Base-by-base conservation (phyloP, 1,140 invertebrate species). In the Phenacoccus solenopsis region DNA sequence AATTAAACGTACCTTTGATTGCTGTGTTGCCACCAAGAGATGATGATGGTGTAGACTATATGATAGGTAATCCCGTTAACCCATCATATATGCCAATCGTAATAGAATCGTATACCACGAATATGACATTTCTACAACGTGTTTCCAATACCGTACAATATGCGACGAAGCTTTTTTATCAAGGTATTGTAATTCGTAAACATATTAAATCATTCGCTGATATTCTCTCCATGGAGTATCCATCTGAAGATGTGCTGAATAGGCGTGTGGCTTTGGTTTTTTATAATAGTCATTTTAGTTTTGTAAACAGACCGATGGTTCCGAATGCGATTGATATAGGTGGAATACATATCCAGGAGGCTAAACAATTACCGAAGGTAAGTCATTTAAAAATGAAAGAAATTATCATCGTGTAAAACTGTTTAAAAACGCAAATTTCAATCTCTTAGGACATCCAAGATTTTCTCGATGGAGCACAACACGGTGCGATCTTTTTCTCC, bases 401-500 rank as follows among this genome's bases (percentile, higher is more conserved):
- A n/a, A n/a, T n/a, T n/a, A n/a, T n/a, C n/a, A n/a, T n/a, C n/a
- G n/a, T n/a, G n/a, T n/a, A n/a, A n/a, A n/a, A n/a, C n/a, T n/a
- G n/a, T n/a, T n/a, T n/a, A n/a, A n/a, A n/a, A n/a, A n/a, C n/a
- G n/a, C n/a, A n/a, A n/a, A n/a, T n/a, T n/a, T n/a, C n/a, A 32
- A 75, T 75, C 72, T 78, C 80, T 68, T 75, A 83, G 80, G 82
- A 86, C 75, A 79, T 86, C 28, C 78, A 85, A 74, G 75, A 79
- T 27, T 83, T 87, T 73, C 73, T 88, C 16, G 82, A 84, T 69
- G 77, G 80, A 28, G 81, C 84, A 0, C 73, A 77, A 21, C 75
- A 85, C 56, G 87, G 87, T 0, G 83, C 85, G 1, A 83, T 89
- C 35, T 85, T 86, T 72, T 88, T 88, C 76, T 85, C 84, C 57